phyloP scores from a whole-genome alignment of 2,888 invertebrate genomes.

The Saturnia japonica region DNA sequence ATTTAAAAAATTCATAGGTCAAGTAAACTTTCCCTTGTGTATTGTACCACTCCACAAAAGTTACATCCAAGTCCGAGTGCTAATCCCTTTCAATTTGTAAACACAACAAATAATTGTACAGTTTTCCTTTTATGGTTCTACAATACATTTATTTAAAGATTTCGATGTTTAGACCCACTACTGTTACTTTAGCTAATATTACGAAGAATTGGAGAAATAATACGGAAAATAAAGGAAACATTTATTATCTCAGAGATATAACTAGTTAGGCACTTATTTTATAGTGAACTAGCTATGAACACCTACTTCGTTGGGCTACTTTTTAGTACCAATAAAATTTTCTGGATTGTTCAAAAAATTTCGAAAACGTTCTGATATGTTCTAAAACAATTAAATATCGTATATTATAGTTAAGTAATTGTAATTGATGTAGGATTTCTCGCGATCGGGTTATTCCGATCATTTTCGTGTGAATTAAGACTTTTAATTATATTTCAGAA shows the following conservation, averaged over 20 bases:
- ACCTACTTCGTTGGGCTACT: neutral
- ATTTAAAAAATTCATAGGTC: too few relatives aligned
- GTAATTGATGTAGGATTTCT: too few relatives aligned
- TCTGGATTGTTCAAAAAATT: too few relatives aligned
- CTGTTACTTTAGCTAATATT: neutral
- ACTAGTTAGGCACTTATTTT: neutral
- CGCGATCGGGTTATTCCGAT: too few relatives aligned
- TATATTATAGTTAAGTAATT: too few relatives aligned
- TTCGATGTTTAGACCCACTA: neutral
- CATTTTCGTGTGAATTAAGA: too few relatives aligned
- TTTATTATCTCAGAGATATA: neutral
- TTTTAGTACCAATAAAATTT: too few relatives aligned
- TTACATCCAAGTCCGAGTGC: slow-evolving; percentile 35
- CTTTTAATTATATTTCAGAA: too few relatives aligned
- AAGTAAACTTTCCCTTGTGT: neutral
- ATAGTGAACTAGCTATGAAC: neutral
- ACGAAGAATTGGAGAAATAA: neutral
- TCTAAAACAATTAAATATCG: too few relatives aligned
- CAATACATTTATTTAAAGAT: neutral
- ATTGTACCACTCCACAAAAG: slow-evolving; percentile 24
- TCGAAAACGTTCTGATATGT: too few relatives aligned
- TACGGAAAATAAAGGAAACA: neutral
- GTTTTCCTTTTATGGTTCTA: neutral
- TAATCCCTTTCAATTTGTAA: slow-evolving; percentile 58
- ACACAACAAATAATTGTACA: slow-evolving; percentile 27